Evolutionary conservation across 2,113 vertebrate species (phyloP).

Genomic region (Plecotus auritus): DNA sequence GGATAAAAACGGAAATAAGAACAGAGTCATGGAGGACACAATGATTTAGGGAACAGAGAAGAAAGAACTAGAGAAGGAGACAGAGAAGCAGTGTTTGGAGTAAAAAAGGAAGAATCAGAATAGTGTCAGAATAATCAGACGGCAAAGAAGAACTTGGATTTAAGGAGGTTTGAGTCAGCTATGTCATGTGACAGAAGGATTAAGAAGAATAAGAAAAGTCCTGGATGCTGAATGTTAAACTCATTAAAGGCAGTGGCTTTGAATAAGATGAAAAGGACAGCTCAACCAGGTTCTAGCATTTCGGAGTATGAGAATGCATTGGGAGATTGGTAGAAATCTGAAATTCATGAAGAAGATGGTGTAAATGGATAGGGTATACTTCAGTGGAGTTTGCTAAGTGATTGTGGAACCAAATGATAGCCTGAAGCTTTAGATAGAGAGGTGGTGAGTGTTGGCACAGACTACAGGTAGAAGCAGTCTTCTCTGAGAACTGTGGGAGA

Average conservation of each 20-base stretch:
- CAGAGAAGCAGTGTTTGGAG: not conserved
- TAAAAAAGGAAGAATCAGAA: not conserved
- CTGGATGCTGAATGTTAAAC: not conserved
- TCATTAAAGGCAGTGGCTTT: not conserved
- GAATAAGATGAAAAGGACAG: not conserved
- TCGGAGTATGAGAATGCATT: not conserved
- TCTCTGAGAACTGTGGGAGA: not conserved
- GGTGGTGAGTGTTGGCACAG: not conserved
- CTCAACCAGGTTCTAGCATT: not conserved
- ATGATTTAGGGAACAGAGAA: not conserved
- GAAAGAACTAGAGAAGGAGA: not conserved
- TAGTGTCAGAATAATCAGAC: not conserved
- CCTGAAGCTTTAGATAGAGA: not conserved
- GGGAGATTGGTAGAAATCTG: not conserved
- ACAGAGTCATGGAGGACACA: not conserved
- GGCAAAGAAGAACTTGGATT: not conserved
- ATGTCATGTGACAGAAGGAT: not conserved
- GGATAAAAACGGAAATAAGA: not conserved
- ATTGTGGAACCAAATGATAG: not conserved
- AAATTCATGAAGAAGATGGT: not conserved
- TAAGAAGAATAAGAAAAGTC: not conserved
- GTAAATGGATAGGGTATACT: not conserved
- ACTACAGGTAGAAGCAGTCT: not conserved
- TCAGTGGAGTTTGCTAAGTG: not conserved
- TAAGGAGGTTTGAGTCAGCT: not conserved